Base-by-base conservation (phyloP, 2,113 vertebrate species). In the Mastomys coucha region DNA sequence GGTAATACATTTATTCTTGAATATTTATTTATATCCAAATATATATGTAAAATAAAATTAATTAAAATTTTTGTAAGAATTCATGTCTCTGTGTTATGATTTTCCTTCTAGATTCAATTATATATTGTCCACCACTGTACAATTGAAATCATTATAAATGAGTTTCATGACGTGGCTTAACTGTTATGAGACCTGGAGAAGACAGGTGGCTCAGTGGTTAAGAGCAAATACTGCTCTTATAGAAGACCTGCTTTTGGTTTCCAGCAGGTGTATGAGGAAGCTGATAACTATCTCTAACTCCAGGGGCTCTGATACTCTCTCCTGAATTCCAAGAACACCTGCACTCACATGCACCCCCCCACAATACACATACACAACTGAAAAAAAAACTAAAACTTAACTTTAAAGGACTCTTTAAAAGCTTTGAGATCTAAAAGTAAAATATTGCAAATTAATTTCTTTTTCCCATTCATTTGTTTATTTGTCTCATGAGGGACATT, bases 11-110 rank as follows among this genome's bases (percentile, higher is more conserved):
- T 89, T 88, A 76, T 78, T 69, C 7, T 94, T 39, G 28, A 88
- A 72, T 90, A 80, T 31, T n/a, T 95, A 82, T 82, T 53, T 81
- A 92, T 22, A 75, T 69, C 7, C 87, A 96, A 76, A 91, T 67
- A 90, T 39, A 69, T 3, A 80, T 2, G 16, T 36, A 56, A n/a
- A 76, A 17, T 42, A 33, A 75, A 89, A 75, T 33, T 60, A 33
- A 39, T 88, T 58, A 39, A 73, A 42, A 7, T 53, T 19, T 33
- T 88, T 69, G 4, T 70, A 39, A 69, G 1, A 90, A 33, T 19
- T 39, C 7, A 42, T 39, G 16, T 8, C 12, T 72, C 13, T 75
- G 22, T 88, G 36, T 58, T 39, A 42, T 39, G 2, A 2, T 58
- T 42, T 73, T 58, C n/a, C n/a, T 75, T 89, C 51, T 88, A 39